phyloP scores from a whole-genome alignment of 2,888 invertebrate genomes.

The Plemyria rubiginata region DNA sequence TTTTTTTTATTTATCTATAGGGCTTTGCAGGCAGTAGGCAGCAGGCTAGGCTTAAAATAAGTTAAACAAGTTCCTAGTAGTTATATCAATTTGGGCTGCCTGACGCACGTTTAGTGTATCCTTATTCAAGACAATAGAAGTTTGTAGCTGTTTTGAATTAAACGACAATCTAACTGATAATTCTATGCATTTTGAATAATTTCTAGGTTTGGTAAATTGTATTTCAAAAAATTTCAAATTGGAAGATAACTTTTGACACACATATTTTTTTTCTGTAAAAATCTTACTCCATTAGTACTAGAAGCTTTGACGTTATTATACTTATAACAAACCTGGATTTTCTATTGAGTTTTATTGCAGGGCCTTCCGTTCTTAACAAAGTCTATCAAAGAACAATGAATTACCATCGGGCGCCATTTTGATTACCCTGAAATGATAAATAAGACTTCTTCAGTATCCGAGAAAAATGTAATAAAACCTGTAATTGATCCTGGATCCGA shows the following conservation, averaged over 20 bases:
- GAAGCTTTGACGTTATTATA: too few species aligned
- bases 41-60: too few species aligned
- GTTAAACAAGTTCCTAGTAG: neutral
- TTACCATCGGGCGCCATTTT: slow-evolving; percentile 28
- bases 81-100: neutral
- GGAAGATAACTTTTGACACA: too few species aligned
- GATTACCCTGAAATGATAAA: slow-evolving; percentile 13
- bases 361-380: neutral
- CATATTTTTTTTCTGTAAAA: too few species aligned
- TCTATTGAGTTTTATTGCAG: too few species aligned
- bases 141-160: slow-evolving; percentile 18
- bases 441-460: slow-evolving; percentile 6
- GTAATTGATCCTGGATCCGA: slow-evolving; percentile 69
- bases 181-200: slow-evolving; percentile 22
- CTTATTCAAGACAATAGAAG: slow-evolving; percentile 35
- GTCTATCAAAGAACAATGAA: slow-evolving; percentile 25
- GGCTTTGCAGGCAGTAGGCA: too few species aligned
- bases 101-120: slow-evolving; percentile 31
- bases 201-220: too few species aligned
- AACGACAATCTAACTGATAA: too few species aligned
- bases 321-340: too few species aligned
- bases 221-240: too few species aligned
- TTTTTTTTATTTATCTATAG: too few species aligned
- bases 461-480: slow-evolving; percentile 58
- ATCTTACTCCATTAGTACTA: too few species aligned